Evolutionary conservation across 2,113 vertebrate genomes (phyloP).

Genomic region (Pseudopipra pipra): DNA sequence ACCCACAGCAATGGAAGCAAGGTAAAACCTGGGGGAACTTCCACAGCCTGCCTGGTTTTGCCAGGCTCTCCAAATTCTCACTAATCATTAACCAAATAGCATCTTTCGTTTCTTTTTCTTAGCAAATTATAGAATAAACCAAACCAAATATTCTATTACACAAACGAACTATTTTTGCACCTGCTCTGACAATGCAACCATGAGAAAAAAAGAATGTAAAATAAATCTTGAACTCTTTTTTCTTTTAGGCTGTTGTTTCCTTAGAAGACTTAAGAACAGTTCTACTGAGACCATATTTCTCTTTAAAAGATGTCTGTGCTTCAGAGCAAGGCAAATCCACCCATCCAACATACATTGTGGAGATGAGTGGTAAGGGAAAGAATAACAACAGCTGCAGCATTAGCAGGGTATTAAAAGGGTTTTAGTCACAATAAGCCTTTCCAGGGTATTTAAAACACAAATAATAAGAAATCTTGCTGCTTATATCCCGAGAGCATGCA

Average conservation of each 20-base stretch:
- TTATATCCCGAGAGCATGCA: not conserved
- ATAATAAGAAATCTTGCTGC: not conserved
- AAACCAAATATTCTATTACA: not conserved
- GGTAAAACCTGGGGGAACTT: slow-evolving; percentile 56
- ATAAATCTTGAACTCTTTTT: not conserved
- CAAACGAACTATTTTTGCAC: not conserved
- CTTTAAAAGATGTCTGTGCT: slow-evolving; percentile 8
- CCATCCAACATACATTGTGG: slow-evolving; percentile 76
- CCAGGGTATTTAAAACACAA: not conserved
- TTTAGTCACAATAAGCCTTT: not conserved
- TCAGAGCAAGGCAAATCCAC: not conserved
- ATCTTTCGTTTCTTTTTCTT: not conserved
- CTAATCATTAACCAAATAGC: not conserved
- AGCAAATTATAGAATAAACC: not conserved
- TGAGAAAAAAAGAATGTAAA: not conserved
- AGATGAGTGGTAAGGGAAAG: slow-evolving; percentile 77
- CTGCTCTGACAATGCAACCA: not conserved
- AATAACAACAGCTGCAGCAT: not conserved
- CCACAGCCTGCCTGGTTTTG: rapidly evolving
- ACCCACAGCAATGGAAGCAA: slow-evolving; percentile 33
- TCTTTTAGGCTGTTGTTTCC: not conserved
- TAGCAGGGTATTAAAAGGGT: not conserved
- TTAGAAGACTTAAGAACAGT: not conserved
- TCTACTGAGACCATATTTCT: not conserved
- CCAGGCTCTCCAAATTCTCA: not conserved